Conservation (phyloP, 2,113 vertebrate genomes). For the Ptyas mucosa region DNA sequence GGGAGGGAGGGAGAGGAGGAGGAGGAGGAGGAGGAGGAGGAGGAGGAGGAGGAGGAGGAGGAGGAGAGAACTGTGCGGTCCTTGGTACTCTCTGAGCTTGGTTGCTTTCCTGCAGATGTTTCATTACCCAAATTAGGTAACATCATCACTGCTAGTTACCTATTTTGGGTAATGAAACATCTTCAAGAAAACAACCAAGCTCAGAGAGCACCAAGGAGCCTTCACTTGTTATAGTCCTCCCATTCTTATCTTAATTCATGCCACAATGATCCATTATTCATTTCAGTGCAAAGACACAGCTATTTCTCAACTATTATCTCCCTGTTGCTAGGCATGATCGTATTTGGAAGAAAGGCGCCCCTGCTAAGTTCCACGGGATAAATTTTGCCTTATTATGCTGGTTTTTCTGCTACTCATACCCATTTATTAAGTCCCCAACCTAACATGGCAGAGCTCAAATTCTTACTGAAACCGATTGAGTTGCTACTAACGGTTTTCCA, state of each 20-base stretch:
- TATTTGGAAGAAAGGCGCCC: background rate
- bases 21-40: too few relatives aligned
- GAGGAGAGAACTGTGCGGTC: background rate
- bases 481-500: background rate
- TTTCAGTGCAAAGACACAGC: background rate
- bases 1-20: too few relatives aligned
- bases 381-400: background rate
- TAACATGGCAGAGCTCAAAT: background rate
- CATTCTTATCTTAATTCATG: background rate
- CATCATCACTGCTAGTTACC: background rate
- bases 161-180: background rate
- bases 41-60: too few relatives aligned
- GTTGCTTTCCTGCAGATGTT: background rate
- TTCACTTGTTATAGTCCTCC: background rate
- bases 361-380: background rate
- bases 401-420: background rate
- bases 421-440: background rate
- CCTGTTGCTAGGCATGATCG: background rate
- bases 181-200: background rate
- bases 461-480: background rate
- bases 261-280: background rate
- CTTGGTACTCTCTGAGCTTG: background rate
- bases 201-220: background rate
- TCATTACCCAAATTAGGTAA: background rate
- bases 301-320: background rate